Conservation (phyloP, 2,797 vertebrate genomes). For the Cynopterus sphinx region DNA sequence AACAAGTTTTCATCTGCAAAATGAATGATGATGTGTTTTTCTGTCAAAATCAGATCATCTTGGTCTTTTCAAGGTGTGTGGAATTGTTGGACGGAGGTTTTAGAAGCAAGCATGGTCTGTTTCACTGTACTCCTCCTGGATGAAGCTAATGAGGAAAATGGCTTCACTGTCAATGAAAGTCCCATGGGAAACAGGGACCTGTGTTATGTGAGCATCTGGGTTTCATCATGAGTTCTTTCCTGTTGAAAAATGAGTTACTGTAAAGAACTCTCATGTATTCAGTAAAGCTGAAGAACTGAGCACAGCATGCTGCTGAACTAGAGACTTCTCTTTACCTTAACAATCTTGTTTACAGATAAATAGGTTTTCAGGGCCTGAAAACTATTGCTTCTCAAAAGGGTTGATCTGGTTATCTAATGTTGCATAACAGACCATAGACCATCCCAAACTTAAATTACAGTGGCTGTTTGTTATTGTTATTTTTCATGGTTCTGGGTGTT, state of each 20-base stretch:
- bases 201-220: background rate
- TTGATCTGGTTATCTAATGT: background rate
- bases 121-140: background rate
- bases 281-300: background rate
- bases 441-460: background rate
- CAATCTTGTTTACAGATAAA: background rate
- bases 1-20: background rate
- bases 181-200: background rate
- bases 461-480: background rate
- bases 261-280: background rate
- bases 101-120: background rate
- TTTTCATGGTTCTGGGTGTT: background rate
- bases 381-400: background rate
- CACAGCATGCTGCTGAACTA: background rate
- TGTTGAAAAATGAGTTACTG: background rate
- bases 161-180: background rate
- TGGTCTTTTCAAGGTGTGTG: background rate
- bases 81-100: background rate
- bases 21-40: background rate
- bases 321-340: background rate
- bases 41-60: background rate
- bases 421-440: background rate
- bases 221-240: conserved; percentile 1
- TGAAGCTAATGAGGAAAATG: background rate
- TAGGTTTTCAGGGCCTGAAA: background rate